phyloP scores from a whole-genome alignment of 2,888 invertebrate genomes.

The Amphipoea oculea region DNA sequence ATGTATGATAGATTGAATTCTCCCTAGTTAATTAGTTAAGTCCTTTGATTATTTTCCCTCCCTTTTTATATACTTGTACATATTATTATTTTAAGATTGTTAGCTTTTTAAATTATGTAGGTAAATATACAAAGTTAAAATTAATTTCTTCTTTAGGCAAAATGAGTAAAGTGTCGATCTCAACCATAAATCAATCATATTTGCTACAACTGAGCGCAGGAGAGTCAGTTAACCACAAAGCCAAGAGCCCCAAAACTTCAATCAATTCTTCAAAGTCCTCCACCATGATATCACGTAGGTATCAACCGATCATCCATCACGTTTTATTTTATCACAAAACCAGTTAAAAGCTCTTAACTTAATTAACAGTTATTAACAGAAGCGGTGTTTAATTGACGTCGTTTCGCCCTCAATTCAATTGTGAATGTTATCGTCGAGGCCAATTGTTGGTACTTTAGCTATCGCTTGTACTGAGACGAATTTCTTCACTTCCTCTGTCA shows the following conservation, averaged over 20 bases:
- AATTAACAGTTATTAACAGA: conserved; percentile 83
- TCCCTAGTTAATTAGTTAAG: not conserved
- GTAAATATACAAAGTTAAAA: not conserved
- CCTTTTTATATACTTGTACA: too few relatives aligned
- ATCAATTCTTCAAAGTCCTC: not conserved
- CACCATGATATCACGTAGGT: conserved; percentile 25
- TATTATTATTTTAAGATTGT: too few relatives aligned
- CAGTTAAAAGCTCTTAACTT: conserved; percentile 82
- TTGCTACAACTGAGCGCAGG: not conserved
- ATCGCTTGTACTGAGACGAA: conserved; percentile 62
- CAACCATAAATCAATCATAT: not conserved
- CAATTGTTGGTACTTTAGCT: conserved; percentile 77
- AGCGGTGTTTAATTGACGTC: conserved; percentile 87
- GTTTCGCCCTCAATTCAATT: conserved; percentile 84
- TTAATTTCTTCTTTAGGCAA: not conserved
- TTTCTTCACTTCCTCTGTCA: conserved; percentile 63
- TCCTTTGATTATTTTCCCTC: too few relatives aligned
- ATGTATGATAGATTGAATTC: not conserved
- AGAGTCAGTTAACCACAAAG: not conserved
- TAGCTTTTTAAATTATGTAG: too few relatives aligned
- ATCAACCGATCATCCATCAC: conserved; percentile 58
- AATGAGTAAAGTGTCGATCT: not conserved
- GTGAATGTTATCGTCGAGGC: conserved; percentile 74
- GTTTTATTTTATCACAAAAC: conserved; percentile 61
- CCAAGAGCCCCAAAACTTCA: not conserved